Base-by-base conservation (phyloP, 1,140 invertebrate species). In the Ooceraea biroi region DNA sequence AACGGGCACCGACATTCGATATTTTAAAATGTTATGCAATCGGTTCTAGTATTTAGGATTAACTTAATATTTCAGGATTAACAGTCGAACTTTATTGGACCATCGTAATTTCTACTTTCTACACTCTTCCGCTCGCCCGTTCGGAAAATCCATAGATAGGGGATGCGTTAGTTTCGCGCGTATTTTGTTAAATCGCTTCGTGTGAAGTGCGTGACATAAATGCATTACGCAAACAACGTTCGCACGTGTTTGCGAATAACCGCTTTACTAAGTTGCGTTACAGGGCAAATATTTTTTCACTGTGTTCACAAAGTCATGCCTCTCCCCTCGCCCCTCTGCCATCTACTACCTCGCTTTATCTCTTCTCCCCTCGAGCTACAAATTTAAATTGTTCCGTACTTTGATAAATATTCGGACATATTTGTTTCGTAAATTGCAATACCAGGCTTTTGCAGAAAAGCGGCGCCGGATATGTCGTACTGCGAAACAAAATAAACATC, bases 341-440 rank as follows among this genome's bases (percentile, higher is more conserved):
- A n/a, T n/a, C n/a, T n/a, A n/a, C n/a, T n/a, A n/a, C n/a, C n/a
- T n/a, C n/a, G n/a, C n/a, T n/a, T n/a, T n/a, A n/a, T n/a, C n/a
- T n/a, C n/a, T n/a, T n/a, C n/a, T n/a, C n/a, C n/a, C n/a, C n/a
- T n/a, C n/a, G n/a, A n/a, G n/a, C n/a, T n/a, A n/a, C n/a, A 52
- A 78, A 78, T 68, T 78, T 50, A 78, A 78, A 78, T 78, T 78
- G 36, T 44, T 0, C 36, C 0, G 63, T 19, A 44, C 19, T 52
- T 69, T 57, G 63, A 78, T 78, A 69, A 68, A 78, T 68, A 69
- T 78, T 78, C 48, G 17, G 30, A 22, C 48, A 1, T 78, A 78
- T 78, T 78, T 78, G 63, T 44, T 69, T 17, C 76, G 63, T 27
- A 78, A 78, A 78, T 78, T 63, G 52, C 50, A 19, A 17, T n/a